Evolutionary conservation across 2,113 vertebrate species (phyloP).

Genomic region (Clarias gariepinus): DNA sequence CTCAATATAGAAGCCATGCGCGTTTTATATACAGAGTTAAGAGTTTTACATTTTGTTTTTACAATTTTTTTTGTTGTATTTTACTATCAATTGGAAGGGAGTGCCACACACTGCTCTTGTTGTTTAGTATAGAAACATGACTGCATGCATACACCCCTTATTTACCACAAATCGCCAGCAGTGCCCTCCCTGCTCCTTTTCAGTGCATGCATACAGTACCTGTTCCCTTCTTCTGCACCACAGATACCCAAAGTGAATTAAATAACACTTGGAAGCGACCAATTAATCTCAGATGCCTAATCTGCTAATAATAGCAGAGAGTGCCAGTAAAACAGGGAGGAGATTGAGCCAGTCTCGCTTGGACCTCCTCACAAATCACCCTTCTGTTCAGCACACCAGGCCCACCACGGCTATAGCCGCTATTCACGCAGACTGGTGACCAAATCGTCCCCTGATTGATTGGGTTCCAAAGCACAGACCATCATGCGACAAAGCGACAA

Average conservation of each 20-base stretch:
- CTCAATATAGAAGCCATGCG: background rate
- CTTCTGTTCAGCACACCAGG: constrained; percentile 17
- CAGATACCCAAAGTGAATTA: constrained; percentile 35
- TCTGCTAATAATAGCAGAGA: constrained; percentile 51
- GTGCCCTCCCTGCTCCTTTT: background rate
- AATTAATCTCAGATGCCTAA: constrained; percentile 57
- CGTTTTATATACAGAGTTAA: background rate
- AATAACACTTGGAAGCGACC: constrained; percentile 52
- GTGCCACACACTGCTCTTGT: background rate
- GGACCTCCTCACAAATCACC: constrained; percentile 49
- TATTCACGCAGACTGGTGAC: constrained; percentile 47
- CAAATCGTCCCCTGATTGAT: constrained; percentile 61
- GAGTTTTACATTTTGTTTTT: background rate
- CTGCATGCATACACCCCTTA: background rate
- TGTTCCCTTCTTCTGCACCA: constrained; percentile 26
- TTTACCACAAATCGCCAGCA: background rate
- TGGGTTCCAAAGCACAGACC: constrained; percentile 57
- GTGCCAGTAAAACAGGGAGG: constrained; percentile 33
- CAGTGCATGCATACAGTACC: background rate
- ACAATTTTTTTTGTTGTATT: background rate
- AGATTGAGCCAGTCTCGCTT: constrained; percentile 21
- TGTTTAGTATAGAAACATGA: background rate
- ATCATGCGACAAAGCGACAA: constrained; percentile 7
- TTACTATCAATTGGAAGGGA: background rate
- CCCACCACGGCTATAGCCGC: constrained; percentile 32